These are phyloP conservation scores for Erannis defoliaria DNA, from an alignment of 2,888 invertebrate species.

Conservation along the genomic window DNA sequence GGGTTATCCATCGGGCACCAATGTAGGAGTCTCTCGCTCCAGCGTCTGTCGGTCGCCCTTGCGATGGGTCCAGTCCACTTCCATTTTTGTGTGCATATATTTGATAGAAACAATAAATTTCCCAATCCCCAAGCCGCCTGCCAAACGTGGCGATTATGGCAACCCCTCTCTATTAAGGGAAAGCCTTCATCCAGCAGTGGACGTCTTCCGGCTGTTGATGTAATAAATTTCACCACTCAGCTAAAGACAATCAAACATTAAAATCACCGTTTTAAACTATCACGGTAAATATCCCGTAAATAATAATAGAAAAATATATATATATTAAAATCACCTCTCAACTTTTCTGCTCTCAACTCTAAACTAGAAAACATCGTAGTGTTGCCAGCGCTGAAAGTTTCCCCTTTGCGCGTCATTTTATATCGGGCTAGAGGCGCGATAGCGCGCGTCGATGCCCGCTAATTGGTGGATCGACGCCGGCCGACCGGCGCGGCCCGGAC, in stretches of 20 bases:
- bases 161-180: too few relatives aligned
- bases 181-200: too few relatives aligned
- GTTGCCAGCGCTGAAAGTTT: conserved; percentile 28
- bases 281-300: too few relatives aligned
- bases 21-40: too few relatives aligned
- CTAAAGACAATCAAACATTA: neutral
- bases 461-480: conserved; percentile 25
- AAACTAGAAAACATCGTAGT: conserved; percentile 15
- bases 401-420: conserved; percentile 19
- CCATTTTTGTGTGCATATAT: neutral
- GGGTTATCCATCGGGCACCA: too few relatives aligned
- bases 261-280: too few relatives aligned
- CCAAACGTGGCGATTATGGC: too few relatives aligned
- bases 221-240: neutral
- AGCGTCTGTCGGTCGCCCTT: too few relatives aligned
- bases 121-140: too few relatives aligned
- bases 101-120: neutral
- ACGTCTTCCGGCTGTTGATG: too few relatives aligned
- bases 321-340: conserved; percentile 17
- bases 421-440: conserved; percentile 12
- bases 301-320: too few relatives aligned
- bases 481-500: conserved; percentile 3
- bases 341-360: neutral
- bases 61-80: too few relatives aligned
- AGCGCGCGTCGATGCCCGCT: conserved; percentile 16